phyloP scores from a whole-genome alignment of 2,888 invertebrate species.

The Euspilapteryx auroguttella region DNA sequence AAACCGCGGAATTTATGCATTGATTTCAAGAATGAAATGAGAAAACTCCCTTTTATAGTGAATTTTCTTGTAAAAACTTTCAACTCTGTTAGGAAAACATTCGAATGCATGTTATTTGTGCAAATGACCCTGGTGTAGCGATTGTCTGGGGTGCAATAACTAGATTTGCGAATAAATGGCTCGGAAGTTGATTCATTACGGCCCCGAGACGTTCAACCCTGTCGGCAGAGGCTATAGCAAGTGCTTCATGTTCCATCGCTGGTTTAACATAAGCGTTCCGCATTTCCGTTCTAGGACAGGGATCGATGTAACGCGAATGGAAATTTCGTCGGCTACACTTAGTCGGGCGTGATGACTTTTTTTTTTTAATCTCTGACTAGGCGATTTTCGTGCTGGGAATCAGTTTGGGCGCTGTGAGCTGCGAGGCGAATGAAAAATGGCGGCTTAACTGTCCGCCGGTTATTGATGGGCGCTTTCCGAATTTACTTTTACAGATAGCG shows the following conservation, averaged over 20 bases:
- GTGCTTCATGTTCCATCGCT: neutral
- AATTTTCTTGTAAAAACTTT: neutral
- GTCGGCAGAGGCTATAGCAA: neutral
- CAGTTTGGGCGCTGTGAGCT: constrained; percentile 27
- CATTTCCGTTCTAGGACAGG: no score
- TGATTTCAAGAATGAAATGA: constrained; percentile 27
- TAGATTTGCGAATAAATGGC: constrained; percentile 55
- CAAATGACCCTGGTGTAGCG: no score
- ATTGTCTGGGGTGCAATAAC: constrained; percentile 58
- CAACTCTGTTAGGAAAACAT: no score
- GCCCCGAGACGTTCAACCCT: constrained; percentile 11
- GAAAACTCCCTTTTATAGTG: constrained; percentile 1
- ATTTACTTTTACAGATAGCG: constrained; percentile 39
- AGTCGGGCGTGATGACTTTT: no score
- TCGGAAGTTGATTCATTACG: constrained; percentile 49
- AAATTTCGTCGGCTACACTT: no score
- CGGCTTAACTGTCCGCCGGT: constrained; percentile 46
- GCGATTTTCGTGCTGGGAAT: constrained; percentile 27
- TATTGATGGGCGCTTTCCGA: constrained; percentile 43
- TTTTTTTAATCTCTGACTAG: constrained; percentile 38
- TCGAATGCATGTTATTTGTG: constrained; percentile 37
- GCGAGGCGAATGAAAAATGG: constrained; percentile 42
- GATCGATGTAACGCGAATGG: no score
- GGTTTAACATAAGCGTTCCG: no score
- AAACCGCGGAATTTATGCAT: constrained; percentile 27